A percentile compares a stretch with the other conserved stretches of the same genome.
phyloP scores from a whole-genome alignment of 2,888 invertebrate genomes.

The Diachrysia chrysitis region DNA sequence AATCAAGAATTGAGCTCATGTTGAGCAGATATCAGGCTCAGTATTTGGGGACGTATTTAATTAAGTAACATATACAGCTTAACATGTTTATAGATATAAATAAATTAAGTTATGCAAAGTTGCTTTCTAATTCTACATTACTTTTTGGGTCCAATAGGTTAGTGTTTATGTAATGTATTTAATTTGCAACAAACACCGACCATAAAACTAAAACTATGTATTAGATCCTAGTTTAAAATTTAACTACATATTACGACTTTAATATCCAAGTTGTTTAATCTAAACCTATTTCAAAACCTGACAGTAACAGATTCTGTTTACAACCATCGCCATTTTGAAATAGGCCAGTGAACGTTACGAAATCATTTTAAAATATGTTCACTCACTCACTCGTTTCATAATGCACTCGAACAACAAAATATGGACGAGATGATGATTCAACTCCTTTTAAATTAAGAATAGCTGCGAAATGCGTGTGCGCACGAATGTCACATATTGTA shows the following conservation, averaged over 20 bases:
- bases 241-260: not conserved
- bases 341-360: conserved; percentile 28
- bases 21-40: too few relatives aligned
- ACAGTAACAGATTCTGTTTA: not conserved
- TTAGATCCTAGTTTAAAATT: not conserved
- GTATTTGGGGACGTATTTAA: not conserved
- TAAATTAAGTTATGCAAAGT: not conserved
- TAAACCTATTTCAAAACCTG: not conserved
- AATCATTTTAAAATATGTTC: conserved; percentile 43
- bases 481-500: conserved; percentile 55
- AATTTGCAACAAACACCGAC: conserved; percentile 2
- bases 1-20: too few relatives aligned
- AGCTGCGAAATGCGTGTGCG: conserved; percentile 54
- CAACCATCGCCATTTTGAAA: conserved; percentile 18
- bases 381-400: conserved; percentile 44
- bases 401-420: conserved; percentile 47
- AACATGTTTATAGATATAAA: not conserved
- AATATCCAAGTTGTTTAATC: not conserved
- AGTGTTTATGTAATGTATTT: not conserved
- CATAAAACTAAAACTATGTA: not conserved
- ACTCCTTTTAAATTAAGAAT: conserved; percentile 61
- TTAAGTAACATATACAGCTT: not conserved
- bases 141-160: too few relatives aligned
- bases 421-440: conserved; percentile 54
- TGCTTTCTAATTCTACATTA: not conserved